These are phyloP conservation scores for Leucoma salicis DNA, from an alignment of 2,888 invertebrate species.

Conservation along the genomic window DNA sequence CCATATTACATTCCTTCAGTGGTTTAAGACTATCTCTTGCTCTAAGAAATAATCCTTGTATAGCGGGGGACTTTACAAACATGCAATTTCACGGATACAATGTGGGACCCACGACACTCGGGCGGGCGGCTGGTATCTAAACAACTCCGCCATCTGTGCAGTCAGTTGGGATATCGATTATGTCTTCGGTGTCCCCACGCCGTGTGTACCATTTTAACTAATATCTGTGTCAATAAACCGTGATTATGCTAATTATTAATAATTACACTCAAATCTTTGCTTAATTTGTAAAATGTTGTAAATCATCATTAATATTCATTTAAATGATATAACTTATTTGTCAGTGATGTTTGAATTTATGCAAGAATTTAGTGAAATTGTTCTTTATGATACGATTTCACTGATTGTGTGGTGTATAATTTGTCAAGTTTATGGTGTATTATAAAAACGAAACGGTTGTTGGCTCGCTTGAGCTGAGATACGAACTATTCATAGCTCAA, in stretches of 20 bases:
- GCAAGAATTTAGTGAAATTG: conserved; percentile 51
- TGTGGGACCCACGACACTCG: no score
- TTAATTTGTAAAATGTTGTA: conserved; percentile 22
- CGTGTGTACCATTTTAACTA: conserved; percentile 5
- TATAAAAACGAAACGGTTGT: no score
- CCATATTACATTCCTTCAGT: no score
- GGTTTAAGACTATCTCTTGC: no score
- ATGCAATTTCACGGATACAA: no score
- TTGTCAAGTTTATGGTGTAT: no score
- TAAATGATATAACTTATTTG: conserved; percentile 33
- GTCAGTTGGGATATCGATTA: conserved; percentile 18
- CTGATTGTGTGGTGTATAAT: conserved; percentile 6
- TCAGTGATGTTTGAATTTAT: conserved; percentile 38
- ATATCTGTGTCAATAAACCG: conserved; percentile 12
- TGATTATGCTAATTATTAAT: conserved; percentile 16
- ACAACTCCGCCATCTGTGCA: no score
- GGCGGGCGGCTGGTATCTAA: no score
- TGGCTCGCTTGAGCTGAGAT: no score
- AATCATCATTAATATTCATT: conserved; percentile 55
- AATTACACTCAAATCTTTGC: conserved; percentile 11
- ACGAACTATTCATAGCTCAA: no score
- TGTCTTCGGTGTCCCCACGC: conserved; percentile 17
- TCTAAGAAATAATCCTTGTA: no score
- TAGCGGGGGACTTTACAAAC: no score
- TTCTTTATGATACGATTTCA: conserved; percentile 39